Percentiles rank a stretch among this genome's conserved stretches.
Evolutionary conservation across 2,113 vertebrate genomes (phyloP).

Genomic region (Ophthalmolycus amberensis): DNA sequence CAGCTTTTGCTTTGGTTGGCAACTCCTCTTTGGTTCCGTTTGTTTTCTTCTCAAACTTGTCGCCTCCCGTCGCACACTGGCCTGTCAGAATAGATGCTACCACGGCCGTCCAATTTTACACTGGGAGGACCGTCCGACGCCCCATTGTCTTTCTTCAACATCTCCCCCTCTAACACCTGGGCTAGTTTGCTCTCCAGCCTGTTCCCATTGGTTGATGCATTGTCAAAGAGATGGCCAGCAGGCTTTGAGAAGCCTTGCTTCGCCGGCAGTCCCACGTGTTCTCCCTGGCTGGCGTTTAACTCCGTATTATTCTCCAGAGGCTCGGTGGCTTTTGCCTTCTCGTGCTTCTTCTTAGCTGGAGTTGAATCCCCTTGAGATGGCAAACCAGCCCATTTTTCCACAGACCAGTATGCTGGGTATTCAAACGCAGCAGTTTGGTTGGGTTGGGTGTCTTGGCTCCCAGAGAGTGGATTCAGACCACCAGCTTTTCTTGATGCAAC

Average conservation of each 20-base stretch:
- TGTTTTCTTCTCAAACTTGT: conserved; percentile 73
- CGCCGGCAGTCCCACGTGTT: conserved; percentile 51
- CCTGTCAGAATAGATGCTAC: conserved; percentile 75
- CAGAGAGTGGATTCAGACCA: conserved; percentile 47
- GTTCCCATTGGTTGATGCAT: conserved; percentile 72
- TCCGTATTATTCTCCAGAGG: conserved; percentile 65
- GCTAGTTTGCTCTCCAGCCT: conserved; percentile 77
- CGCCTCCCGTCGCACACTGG: conserved; percentile 52
- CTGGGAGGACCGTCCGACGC: conserved; percentile 63
- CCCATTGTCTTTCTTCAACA: conserved; percentile 79
- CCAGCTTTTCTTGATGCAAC: conserved; percentile 68
- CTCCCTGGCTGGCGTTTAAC: conserved; percentile 50
- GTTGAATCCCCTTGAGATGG: conserved; percentile 58
- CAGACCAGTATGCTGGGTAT: conserved; percentile 67
- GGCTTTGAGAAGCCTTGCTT: conserved; percentile 69
- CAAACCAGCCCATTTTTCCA: conserved; percentile 63
- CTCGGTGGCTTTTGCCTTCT: conserved; percentile 55
- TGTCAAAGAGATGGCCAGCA: conserved; percentile 63
- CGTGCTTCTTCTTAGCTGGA: conserved; percentile 53
- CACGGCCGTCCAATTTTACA: conserved; percentile 75
- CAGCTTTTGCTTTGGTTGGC: conserved; percentile 75
- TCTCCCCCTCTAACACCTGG: conserved; percentile 81
- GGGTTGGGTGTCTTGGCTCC: conserved; percentile 59
- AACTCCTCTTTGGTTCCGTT: conserved; percentile 81
- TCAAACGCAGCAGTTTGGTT: conserved; percentile 67